Evolutionary conservation across 2,113 vertebrate species (phyloP).

Genomic region (Prionailurus viverrinus): DNA sequence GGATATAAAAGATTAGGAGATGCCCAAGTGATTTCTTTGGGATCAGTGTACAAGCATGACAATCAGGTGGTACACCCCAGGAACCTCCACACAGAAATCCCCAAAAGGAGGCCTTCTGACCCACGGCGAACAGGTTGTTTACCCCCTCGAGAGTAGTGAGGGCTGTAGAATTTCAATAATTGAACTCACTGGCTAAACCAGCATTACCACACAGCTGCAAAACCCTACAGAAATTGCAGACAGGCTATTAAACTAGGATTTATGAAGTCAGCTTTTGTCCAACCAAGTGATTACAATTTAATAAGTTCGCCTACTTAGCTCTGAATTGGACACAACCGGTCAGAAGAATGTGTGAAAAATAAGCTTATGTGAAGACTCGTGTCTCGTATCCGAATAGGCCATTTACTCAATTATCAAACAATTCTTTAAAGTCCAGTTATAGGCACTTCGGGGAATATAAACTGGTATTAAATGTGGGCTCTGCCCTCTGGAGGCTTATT

Average conservation of each 20-base stretch:
- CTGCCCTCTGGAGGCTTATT: not conserved
- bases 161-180: conserved; percentile 83
- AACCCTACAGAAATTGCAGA: conserved; percentile 85
- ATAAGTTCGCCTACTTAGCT: conserved; percentile 82
- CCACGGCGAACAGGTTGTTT: conserved; percentile 59
- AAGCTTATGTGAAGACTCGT: conserved; percentile 27
- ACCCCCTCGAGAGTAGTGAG: conserved; percentile 59
- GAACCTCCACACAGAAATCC: conserved; percentile 66
- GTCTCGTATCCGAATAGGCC: not conserved
- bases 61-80: not conserved
- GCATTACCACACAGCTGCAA: conserved; percentile 74
- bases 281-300: conserved; percentile 88
- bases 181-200: conserved; percentile 74
- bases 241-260: conserved; percentile 88
- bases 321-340: conserved; percentile 77
- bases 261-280: conserved; percentile 87
- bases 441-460: not conserved
- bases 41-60: not conserved
- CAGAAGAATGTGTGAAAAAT: conserved; percentile 48
- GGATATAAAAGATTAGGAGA: not conserved
- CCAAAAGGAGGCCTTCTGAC: conserved; percentile 60
- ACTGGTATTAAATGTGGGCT: not conserved
- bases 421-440: conserved; percentile 10
- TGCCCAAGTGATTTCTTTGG: not conserved
- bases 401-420: conserved; percentile 58